phyloP scores from a whole-genome alignment of 1,140 invertebrate species.

The Probaryconus sp. region DNA sequence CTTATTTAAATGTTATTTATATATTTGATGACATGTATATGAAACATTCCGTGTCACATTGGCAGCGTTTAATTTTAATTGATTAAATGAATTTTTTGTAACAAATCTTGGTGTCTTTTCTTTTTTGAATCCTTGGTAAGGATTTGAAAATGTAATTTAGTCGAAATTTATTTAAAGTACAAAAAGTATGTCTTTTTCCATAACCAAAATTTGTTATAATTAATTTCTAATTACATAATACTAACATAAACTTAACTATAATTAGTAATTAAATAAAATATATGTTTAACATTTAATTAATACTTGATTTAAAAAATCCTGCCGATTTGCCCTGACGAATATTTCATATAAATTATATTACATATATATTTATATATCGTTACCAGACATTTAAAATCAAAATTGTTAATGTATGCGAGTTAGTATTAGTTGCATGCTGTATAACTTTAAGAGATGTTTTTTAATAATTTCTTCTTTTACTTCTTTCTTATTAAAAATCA shows the following conservation, averaged over 20 bases:
- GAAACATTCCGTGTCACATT: conserved; percentile 26
- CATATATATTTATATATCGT: conserved; percentile 26
- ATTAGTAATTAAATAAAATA: too few species aligned
- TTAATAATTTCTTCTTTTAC: conserved; percentile 16
- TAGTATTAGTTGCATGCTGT: conserved; percentile 57
- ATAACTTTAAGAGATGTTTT: conserved; percentile 11
- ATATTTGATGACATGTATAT: conserved; percentile 25
- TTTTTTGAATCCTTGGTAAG: too few species aligned
- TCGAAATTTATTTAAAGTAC: too few species aligned
- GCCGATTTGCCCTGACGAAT: not conserved
- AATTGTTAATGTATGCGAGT: conserved; percentile 51
- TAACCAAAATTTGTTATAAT: too few species aligned
- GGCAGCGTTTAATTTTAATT: conserved; percentile 7
- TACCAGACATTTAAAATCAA: conserved; percentile 15
- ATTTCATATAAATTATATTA: conserved; percentile 15
- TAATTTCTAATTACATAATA: too few species aligned
- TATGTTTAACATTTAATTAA: too few species aligned
- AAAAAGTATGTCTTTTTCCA: too few species aligned
- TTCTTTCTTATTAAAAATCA: conserved; percentile 4
- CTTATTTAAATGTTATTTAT: conserved; percentile 21
- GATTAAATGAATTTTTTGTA: not conserved
- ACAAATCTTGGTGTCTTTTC: not conserved
- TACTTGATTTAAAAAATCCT: too few species aligned
- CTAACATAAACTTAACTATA: too few species aligned
- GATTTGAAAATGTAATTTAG: too few species aligned